Conservation (phyloP, 2,888 invertebrate genomes). For the Eristalinus aeneus region DNA sequence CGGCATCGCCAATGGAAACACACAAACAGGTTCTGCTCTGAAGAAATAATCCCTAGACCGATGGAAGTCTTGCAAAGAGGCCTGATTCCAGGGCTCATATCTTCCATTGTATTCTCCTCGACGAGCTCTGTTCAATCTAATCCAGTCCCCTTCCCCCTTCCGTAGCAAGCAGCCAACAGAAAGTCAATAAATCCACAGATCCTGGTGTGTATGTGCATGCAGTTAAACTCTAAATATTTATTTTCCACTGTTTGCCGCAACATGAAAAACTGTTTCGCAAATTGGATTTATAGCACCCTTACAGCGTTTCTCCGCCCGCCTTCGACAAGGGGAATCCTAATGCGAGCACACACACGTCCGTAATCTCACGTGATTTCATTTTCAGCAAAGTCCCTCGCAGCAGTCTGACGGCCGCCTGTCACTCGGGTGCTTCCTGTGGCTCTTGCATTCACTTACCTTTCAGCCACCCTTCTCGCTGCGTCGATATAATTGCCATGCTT, state of each 20-base stretch:
- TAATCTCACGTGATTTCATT: slow-evolving; percentile 38
- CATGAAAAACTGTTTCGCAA: slow-evolving; percentile 26
- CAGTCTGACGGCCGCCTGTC: slow-evolving; percentile 23
- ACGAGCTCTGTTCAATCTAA: neutral
- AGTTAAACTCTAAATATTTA: neutral
- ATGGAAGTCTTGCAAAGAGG: neutral
- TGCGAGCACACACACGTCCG: neutral
- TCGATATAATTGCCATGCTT: slow-evolving; percentile 20
- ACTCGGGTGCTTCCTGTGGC: slow-evolving; percentile 39
- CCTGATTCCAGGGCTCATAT: neutral
- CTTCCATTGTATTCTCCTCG: neutral
- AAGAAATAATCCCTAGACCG: neutral
- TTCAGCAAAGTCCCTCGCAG: neutral
- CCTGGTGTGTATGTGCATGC: neutral
- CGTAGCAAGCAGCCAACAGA: neutral
- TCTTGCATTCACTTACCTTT: slow-evolving; percentile 37
- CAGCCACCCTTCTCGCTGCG: slow-evolving; percentile 5
- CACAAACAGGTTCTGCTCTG: neutral
- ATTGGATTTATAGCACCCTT: slow-evolving; percentile 45
- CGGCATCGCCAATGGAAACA: too few relatives aligned
- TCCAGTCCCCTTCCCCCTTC: neutral
- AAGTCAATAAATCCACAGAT: neutral
- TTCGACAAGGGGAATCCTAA: neutral
- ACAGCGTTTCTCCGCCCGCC: neutral
- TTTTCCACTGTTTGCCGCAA: slow-evolving; percentile 13